Percentiles rank a stretch among this genome's conserved stretches.
These are phyloP conservation scores for Apamea epomidion DNA, from an alignment of 2,888 invertebrate species.

Conservation along the genomic window DNA sequence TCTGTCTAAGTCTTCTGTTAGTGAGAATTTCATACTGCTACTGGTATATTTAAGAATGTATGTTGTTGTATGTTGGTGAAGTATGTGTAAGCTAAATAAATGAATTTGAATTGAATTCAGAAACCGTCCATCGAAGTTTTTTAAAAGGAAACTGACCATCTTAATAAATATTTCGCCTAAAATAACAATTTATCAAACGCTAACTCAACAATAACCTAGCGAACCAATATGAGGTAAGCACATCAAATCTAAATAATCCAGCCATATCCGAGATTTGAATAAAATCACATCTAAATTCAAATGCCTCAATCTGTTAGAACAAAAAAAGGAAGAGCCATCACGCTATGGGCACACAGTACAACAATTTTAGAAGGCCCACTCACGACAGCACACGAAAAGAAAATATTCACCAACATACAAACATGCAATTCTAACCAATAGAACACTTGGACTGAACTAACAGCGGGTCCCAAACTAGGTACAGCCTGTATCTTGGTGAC, in stretches of 20 bases:
- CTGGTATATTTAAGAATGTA: too few species aligned
- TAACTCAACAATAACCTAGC: constrained; percentile 60
- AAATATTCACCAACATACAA: too few species aligned
- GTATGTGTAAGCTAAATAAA: too few species aligned
- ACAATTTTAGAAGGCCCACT: neutral
- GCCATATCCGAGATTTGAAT: constrained; percentile 72
- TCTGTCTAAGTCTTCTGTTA: too few species aligned
- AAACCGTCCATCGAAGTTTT: neutral
- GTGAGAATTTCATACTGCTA: too few species aligned
- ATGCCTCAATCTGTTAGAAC: constrained; percentile 64
- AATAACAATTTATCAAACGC: constrained; percentile 60
- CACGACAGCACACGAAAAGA: neutral
- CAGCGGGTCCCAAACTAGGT: too few species aligned
- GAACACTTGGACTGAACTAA: too few species aligned
- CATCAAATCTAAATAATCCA: constrained; percentile 67
- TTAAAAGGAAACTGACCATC: constrained; percentile 24
- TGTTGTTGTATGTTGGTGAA: too few species aligned
- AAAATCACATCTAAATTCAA: constrained; percentile 73
- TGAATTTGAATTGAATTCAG: neutral
- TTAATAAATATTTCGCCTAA: constrained; percentile 54
- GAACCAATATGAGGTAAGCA: constrained; percentile 57
- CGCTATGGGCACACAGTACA: constrained; percentile 28
- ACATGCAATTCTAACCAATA: too few species aligned
- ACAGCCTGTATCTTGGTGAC: too few species aligned
- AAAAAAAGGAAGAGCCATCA: constrained; percentile 61